phyloP scores from a whole-genome alignment of 2,797 vertebrate species.

The Melopsittacus undulatus region DNA sequence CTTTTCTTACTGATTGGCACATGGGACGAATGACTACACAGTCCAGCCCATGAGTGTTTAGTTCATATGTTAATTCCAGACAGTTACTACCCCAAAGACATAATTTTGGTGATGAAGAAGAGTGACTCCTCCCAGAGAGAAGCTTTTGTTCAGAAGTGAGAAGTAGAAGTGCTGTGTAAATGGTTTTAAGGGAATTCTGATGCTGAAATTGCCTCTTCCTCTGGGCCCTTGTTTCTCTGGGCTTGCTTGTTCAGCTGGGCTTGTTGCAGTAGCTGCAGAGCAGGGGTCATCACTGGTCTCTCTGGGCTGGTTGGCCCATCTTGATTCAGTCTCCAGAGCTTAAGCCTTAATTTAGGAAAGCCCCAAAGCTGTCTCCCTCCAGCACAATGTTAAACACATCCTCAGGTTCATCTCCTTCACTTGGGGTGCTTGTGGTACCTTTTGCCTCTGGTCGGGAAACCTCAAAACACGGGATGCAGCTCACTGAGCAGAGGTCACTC shows the following conservation, averaged over 20 bases:
- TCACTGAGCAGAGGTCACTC: neutral
- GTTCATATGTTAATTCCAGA: neutral
- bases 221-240: neutral
- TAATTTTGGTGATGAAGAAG: neutral
- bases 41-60: rapidly evolving
- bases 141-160: neutral
- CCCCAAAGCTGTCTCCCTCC: neutral
- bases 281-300: neutral
- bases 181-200: neutral
- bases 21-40: rapidly evolving
- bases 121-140: neutral
- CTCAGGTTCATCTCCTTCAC: rapidly evolving
- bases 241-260: neutral
- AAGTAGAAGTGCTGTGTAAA: neutral
- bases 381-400: rapidly evolving
- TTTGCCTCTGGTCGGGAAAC: neutral
- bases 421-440: neutral
- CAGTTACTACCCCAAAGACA: neutral
- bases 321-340: neutral
- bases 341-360: neutral
- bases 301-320: neutral
- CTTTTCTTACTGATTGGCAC: rapidly evolving
- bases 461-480: rapidly evolving
- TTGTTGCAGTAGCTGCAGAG: neutral
- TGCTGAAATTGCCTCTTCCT: neutral